Conservation (phyloP, 2,113 vertebrate species). For the Lichenostomus cassidix region DNA sequence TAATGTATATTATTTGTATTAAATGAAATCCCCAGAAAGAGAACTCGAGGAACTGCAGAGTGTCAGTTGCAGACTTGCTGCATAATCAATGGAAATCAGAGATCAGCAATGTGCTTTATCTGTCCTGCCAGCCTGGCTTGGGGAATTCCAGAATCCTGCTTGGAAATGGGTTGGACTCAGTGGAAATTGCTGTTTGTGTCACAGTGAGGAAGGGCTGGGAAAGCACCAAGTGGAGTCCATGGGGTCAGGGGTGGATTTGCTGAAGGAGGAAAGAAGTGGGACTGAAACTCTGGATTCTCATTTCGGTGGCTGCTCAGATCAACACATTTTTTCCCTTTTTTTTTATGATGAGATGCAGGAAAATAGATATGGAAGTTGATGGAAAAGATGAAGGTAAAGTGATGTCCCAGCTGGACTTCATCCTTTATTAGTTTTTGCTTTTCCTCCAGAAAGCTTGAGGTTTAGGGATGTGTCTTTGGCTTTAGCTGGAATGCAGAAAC, state of each 20-base stretch:
- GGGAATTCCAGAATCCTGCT: background rate
- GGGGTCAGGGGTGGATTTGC: background rate
- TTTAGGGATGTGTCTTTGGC: background rate
- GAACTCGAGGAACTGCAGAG: background rate
- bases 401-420: background rate
- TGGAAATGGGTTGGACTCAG: background rate
- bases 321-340: rapidly evolving
- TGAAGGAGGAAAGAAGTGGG: background rate
- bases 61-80: background rate
- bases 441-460: background rate
- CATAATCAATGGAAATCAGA: background rate
- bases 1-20: conserved; percentile 10
- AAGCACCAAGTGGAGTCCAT: rapidly evolving
- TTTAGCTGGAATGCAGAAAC: background rate
- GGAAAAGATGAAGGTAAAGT: background rate
- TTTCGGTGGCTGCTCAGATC: background rate
- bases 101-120: background rate
- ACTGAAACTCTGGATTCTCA: rapidly evolving
- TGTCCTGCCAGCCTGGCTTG: background rate
- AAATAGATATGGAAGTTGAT: background rate
- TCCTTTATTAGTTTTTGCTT: background rate
- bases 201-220: background rate
- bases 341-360: background rate
- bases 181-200: background rate
- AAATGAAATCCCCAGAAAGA: background rate